Evolutionary conservation across 2,113 vertebrate species (phyloP).

Genomic region (Gavia stellata): DNA sequence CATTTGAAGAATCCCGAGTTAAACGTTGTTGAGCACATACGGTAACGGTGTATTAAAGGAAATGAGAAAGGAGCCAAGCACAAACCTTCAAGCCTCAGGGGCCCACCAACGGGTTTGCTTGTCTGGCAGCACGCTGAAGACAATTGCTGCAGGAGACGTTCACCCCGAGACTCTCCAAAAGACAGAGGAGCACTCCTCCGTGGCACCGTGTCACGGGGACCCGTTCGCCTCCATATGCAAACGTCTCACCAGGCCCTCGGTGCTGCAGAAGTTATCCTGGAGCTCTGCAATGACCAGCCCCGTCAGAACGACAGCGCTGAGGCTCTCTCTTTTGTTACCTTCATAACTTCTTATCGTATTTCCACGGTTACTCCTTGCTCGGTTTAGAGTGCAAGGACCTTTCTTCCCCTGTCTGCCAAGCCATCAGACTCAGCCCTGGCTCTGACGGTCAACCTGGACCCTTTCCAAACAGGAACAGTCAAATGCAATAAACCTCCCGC

Average conservation of each 20-base stretch:
- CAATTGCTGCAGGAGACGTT: neutral
- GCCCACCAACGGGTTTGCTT: neutral
- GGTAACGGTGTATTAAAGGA: neutral
- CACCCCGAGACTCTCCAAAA: neutral
- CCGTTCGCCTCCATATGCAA: neutral
- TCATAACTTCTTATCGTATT: neutral
- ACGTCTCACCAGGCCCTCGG: neutral
- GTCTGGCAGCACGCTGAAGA: neutral
- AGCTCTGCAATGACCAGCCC: neutral
- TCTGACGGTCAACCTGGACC: neutral
- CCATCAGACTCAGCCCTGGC: neutral
- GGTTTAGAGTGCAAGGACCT: neutral
- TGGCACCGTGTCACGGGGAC: neutral
- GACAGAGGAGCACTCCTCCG: neutral
- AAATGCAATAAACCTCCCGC: neutral
- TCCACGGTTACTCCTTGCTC: neutral
- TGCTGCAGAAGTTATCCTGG: neutral
- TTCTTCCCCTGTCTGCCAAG: neutral
- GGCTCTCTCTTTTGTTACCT: neutral
- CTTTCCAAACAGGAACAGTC: neutral
- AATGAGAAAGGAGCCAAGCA: neutral
- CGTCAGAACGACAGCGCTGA: accelerated
- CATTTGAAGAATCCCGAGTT: neutral
- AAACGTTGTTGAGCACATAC: neutral
- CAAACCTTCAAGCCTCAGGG: neutral